A percentile compares a stretch with the other conserved stretches of the same genome.
These are phyloP conservation scores for Scaptomyza cyrtandrae DNA, from an alignment of 2,888 invertebrate genomes.

Conservation along the genomic window DNA sequence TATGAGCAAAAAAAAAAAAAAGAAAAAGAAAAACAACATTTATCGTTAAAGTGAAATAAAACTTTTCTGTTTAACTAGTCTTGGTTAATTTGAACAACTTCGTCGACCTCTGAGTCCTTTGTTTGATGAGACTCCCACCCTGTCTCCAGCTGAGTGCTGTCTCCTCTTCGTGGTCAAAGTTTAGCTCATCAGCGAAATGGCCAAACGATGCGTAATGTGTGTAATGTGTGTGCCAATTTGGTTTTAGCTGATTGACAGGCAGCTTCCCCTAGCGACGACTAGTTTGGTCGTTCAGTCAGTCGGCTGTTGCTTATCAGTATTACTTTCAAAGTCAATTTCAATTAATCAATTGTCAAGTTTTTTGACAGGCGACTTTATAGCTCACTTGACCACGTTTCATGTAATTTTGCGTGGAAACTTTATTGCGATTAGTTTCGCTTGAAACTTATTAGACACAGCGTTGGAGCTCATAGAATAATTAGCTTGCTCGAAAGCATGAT, in stretches of 20 bases:
- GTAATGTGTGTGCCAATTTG: conserved; percentile 45
- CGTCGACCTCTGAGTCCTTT: conserved; percentile 16
- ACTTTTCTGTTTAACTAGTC: conserved; percentile 76
- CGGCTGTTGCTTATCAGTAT: conserved; percentile 57
- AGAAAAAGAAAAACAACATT: conserved; percentile 30
- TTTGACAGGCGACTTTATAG: conserved; percentile 79
- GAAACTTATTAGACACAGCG: conserved; percentile 13
- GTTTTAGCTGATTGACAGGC: conserved; percentile 70
- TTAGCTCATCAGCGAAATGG: conserved; percentile 78
- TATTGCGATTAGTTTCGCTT: conserved; percentile 29
- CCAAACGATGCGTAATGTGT: conserved; percentile 36
- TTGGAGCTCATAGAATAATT: conserved; percentile 1
- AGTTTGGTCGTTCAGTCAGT: conserved; percentile 1
- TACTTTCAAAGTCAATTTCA: conserved; percentile 76
- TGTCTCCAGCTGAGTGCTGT: conserved; percentile 26
- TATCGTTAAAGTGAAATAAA: conserved; percentile 54
- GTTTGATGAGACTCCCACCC: conserved; percentile 53
- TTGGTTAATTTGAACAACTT: conserved; percentile 68
- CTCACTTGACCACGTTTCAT: conserved; percentile 46
- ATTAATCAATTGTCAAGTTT: conserved; percentile 79
- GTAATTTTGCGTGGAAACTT: conserved; percentile 37
- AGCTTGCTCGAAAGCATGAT: background rate
- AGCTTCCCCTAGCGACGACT: conserved; percentile 57
- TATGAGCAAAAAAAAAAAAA: conserved; percentile 43
- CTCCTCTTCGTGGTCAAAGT: conserved; percentile 56